phyloP scores from a whole-genome alignment of 2,888 invertebrate genomes.

The Drosophila paramelanica region DNA sequence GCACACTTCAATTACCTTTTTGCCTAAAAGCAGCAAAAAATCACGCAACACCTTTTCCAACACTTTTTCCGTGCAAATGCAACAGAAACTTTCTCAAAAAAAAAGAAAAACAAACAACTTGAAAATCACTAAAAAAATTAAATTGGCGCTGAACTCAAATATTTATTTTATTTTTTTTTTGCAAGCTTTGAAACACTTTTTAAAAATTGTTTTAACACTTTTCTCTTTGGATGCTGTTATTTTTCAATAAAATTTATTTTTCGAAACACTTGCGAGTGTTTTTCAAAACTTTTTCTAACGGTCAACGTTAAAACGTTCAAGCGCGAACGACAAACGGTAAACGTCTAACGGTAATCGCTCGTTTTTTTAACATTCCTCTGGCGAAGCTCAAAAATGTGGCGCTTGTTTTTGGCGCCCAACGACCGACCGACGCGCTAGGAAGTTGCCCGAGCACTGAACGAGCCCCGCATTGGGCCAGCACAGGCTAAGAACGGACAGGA shows the following conservation, averaged over 20 bases:
- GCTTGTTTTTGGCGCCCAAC: conserved; percentile 21
- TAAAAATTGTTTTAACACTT: conserved; percentile 27
- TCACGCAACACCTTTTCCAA: conserved; percentile 18
- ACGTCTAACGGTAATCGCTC: conserved; percentile 35
- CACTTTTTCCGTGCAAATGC: conserved; percentile 19
- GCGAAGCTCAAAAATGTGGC: conserved; percentile 6
- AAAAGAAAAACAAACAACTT: conserved; percentile 5
- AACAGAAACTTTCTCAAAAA: conserved; percentile 15
- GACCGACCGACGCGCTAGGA: conserved; percentile 84
- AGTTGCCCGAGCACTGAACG: conserved; percentile 85
- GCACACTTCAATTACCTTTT: conserved; percentile 37
- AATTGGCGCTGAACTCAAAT: conserved; percentile 4
- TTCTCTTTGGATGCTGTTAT: not conserved
- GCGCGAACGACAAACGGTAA: conserved; percentile 28
- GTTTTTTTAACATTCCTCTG: conserved; percentile 16
- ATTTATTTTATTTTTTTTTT: conserved; percentile 9
- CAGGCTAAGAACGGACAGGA: conserved; percentile 36
- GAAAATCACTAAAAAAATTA: conserved; percentile 38
- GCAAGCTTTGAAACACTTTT: conserved; percentile 20
- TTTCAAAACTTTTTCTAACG: conserved; percentile 35
- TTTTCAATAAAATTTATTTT: not conserved
- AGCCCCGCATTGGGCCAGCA: conserved; percentile 66
- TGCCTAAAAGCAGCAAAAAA: conserved; percentile 9
- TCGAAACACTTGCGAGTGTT: conserved; percentile 20
- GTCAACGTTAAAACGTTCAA: conserved; percentile 17